Evolutionary conservation across 2,888 invertebrate genomes (phyloP), one percentile per base, ranked within the genome.

Genomic region (Caradrina clavipalpis): DNA sequence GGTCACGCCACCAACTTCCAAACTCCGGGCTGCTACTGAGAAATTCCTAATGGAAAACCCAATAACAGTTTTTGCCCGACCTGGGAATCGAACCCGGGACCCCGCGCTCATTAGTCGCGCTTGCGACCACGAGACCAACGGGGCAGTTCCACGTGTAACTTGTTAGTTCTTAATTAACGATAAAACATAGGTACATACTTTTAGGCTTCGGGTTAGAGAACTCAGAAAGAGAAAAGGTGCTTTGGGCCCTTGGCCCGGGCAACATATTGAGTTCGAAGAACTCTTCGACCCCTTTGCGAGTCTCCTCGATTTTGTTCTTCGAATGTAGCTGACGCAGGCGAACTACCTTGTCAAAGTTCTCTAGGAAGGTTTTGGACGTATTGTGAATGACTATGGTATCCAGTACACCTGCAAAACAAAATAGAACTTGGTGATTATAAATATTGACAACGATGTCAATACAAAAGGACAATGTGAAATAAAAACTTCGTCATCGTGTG

Each of bases 311-410:
- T 77, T 92, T 94, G 72, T 96, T 92, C 60, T 90, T 92, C 45
- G 91, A 89, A 42, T 96, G 89, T 62, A 96, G 66, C 69, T 95
- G 95, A 2, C 95, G 91, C n/a, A 96, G 84, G 11, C 96, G 92
- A 54, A 96, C 96, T 45, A 96, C 96, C 60, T 94, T 94, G 85
- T 97, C 97, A 73, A 98, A 97, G 66, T 96, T 95, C 88, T 96
- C 96, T 53, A 98, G 93, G 85, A 98, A 98, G 0, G 91, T 92
- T 85, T 97, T 96, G 0, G 97, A 97, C 0, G 93, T 92, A 49
- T 96, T 96, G 49, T 97, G 96, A 31, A 98, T 96, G 4, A 90
- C 87, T 83, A 97, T 96, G 1, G 96, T 96, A 87, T 98, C 97
- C 50, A 98, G 86, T 17, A 95, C 91, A 57, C 95, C 97, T 97